These are phyloP conservation scores for Mola mola DNA, from an alignment of 2,113 vertebrate genomes.

Conservation along the genomic window DNA sequence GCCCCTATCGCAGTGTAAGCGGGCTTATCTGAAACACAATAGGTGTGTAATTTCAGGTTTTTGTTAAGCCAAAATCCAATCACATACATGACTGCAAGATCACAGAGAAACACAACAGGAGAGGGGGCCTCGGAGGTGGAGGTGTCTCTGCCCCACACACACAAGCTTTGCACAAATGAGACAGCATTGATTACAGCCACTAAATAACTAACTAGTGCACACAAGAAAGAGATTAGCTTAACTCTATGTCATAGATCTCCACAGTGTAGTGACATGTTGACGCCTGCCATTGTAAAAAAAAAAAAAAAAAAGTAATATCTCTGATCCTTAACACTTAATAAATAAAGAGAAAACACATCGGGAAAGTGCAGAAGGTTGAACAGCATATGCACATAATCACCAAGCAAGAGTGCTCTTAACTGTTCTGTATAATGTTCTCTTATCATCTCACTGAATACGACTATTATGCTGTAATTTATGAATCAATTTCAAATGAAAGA, in stretches of 20 bases:
- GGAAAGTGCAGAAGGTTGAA: constrained; percentile 2
- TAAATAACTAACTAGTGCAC: constrained; percentile 53
- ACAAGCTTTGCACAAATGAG: constrained; percentile 58
- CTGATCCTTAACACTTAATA: constrained; percentile 1
- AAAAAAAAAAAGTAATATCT: too few relatives aligned
- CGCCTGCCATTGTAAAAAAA: too few relatives aligned
- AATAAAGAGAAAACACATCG: neutral
- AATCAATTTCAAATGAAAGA: constrained; percentile 53
- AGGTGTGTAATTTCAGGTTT: constrained; percentile 99
- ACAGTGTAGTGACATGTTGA: constrained; percentile 24
- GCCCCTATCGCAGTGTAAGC: constrained; percentile 88
- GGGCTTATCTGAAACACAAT: constrained; percentile 94
- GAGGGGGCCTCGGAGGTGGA: constrained; percentile 85
- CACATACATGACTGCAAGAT: constrained; percentile 99
- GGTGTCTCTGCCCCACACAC: constrained; percentile 90
- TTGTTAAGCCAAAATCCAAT: constrained; percentile 99
- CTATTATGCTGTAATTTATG: constrained; percentile 50
- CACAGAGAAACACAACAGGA: constrained; percentile 91
- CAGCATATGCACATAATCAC: constrained; percentile 3
- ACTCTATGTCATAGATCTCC: constrained; percentile 29
- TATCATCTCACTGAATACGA: constrained; percentile 54
- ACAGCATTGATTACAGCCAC: constrained; percentile 44
- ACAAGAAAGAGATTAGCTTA: constrained; percentile 50
- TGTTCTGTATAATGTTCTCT: constrained; percentile 24
- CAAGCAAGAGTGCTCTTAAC: constrained; percentile 11